Evolutionary conservation across 1,140 invertebrate species (phyloP), one percentile per base, ranked within the genome.

Genomic region (Drosophila lini): DNA sequence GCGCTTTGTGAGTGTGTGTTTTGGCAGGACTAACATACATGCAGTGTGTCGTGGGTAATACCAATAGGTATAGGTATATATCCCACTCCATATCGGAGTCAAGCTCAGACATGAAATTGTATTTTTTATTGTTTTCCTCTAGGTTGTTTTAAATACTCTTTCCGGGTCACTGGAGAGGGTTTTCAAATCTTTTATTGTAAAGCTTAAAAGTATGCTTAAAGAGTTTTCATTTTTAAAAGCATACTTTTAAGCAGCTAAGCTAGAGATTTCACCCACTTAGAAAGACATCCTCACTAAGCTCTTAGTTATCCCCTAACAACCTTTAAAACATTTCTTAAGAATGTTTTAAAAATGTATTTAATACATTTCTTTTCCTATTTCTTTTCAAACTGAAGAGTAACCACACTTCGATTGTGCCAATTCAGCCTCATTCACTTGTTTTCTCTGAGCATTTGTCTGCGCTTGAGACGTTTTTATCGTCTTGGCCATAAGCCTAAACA

Each of bases 401-500:
- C 32, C 41, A 3, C 31, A 42, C 63, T 81, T 81, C 80, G 55
- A 44, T 63, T 52, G 55, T 34, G 44, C 32, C 45, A 41, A 44
- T 41, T 62, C 36, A 58, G 75, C 13, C 48, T 56, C 58, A 47
- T 68, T 58, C 36, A 19, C 28, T 69, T 50, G 59, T 64, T 84
- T 83, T 77, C 50, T 68, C 62, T 42, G 58, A 57, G 69, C 59
- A 78, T 78, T 78, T 80, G 77, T 68, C 78, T 75, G 57, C 40
- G 58, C 74, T 74, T 45, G 78, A 81, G 70, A 85, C 78, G 60
- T 74, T 74, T 78, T 81, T 85, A 85, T 81, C 78, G 57, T 74
- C 78, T 81, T 81, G 79, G 82, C 82, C 63, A 81, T 82, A 86
- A 86, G 70, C 82, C 67, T 73, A 76, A 82, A 73, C 75, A 86